Conservation (phyloP, 2,888 invertebrate species). For the Drosophila subsilvestris region DNA sequence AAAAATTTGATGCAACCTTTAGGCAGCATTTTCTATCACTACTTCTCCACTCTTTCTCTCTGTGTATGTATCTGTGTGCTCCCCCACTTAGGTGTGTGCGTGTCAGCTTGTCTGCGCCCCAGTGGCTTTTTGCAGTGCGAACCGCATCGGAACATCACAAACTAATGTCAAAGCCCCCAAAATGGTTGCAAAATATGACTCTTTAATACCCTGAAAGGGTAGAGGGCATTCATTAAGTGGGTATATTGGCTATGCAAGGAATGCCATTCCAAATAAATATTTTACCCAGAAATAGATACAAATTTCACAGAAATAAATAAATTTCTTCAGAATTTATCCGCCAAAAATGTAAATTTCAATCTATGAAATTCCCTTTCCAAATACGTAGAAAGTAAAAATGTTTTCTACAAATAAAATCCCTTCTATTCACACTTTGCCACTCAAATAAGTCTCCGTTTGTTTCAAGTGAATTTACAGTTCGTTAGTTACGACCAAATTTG, state of each 20-base stretch:
- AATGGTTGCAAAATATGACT: slow-evolving; percentile 26
- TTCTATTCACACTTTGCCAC: background rate
- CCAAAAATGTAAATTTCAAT: background rate
- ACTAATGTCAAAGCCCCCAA: slow-evolving; percentile 28
- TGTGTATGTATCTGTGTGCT: slow-evolving; percentile 15
- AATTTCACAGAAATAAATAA: too few species aligned
- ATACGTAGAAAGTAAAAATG: too few species aligned
- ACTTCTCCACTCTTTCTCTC: background rate
- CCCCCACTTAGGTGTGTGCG: slow-evolving; percentile 17
- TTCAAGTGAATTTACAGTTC: slow-evolving; percentile 39
- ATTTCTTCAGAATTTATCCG: background rate
- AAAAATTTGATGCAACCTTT: slow-evolving; percentile 23
- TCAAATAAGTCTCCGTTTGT: slow-evolving; percentile 5
- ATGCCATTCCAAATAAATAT: too few species aligned
- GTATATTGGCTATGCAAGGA: background rate
- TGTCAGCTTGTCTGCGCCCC: slow-evolving; percentile 14
- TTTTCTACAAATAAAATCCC: too few species aligned
- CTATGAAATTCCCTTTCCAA: too few species aligned
- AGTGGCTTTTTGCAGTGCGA: slow-evolving; percentile 6
- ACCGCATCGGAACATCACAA: slow-evolving; percentile 39
- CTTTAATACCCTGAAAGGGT: slow-evolving; percentile 14
- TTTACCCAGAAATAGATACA: too few species aligned
- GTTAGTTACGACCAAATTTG: slow-evolving; percentile 36
- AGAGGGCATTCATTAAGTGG: background rate
- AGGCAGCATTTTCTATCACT: slow-evolving; percentile 19